Conservation (phyloP, 2,888 invertebrate genomes). For the Automeris io region DNA sequence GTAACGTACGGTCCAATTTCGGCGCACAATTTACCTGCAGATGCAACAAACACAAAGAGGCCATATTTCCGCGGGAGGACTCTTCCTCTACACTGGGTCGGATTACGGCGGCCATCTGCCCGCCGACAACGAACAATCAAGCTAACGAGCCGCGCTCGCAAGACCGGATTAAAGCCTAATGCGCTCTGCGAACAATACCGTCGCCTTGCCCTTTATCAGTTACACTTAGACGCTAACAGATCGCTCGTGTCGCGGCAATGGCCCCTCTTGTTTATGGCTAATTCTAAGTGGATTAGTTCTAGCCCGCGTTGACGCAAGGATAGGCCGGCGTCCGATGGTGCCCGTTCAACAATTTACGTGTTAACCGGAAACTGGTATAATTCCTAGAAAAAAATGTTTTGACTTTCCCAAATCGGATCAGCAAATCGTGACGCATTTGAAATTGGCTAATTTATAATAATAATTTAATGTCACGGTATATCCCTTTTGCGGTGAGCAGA, state of each 20-base stretch:
- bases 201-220: constrained; percentile 59
- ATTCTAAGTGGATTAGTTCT: constrained; percentile 70
- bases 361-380: no score
- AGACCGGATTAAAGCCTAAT: constrained; percentile 71
- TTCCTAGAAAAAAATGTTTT: no score
- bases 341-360: constrained; percentile 14
- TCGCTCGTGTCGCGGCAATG: constrained; percentile 64
- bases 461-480: no score
- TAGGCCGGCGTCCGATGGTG: not conserved
- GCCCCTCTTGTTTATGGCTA: constrained; percentile 67
- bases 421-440: no score
- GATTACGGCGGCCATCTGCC: constrained; percentile 73
- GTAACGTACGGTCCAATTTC: constrained; percentile 67
- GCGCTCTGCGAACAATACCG: constrained; percentile 63
- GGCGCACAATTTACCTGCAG: constrained; percentile 74
- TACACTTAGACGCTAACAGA: constrained; percentile 69
- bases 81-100: constrained; percentile 41
- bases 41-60: constrained; percentile 75
- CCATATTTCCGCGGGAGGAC: constrained; percentile 49
- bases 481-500: no score
- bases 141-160: constrained; percentile 70
- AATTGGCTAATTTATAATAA: no score
- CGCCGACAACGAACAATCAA: constrained; percentile 68
- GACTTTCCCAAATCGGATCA: no score
- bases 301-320: constrained; percentile 32